phyloP scores from a whole-genome alignment of 2,888 invertebrate species.

The Cephus runcator region DNA sequence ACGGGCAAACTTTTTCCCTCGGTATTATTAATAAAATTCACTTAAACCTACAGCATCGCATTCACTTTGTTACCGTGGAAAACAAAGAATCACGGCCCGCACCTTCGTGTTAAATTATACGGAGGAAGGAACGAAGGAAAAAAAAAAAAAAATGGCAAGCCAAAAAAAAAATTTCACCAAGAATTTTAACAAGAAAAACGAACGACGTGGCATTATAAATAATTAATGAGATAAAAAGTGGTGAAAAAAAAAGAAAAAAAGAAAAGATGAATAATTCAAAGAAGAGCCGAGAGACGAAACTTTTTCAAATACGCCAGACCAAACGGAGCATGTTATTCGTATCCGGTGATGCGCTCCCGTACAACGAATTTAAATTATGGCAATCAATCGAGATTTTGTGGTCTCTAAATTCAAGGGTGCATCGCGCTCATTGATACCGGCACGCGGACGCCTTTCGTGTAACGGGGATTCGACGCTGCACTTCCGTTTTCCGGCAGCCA shows the following conservation, averaged over 20 bases:
- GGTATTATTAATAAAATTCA: neutral
- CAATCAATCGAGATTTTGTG: neutral
- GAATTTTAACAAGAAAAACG: neutral
- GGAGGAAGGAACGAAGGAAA: neutral
- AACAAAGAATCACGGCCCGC: neutral
- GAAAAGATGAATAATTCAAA: neutral
- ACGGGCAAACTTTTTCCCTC: neutral
- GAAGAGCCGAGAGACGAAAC: neutral
- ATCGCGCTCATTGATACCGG: neutral
- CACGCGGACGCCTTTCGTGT: conserved; percentile 28
- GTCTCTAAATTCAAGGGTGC: neutral
- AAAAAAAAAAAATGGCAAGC: neutral
- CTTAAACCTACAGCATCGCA: neutral
- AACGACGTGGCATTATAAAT: neutral
- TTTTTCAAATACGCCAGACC: neutral
- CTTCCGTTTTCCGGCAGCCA: conserved; percentile 55
- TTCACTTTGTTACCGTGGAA: neutral
- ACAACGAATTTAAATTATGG: neutral
- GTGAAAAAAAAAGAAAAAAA: neutral
- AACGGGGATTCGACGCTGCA: conserved; percentile 16
- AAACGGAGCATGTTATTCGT: neutral
- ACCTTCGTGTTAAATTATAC: neutral
- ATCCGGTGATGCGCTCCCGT: neutral
- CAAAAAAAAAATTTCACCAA: neutral
- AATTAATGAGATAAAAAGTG: neutral